phyloP scores from a whole-genome alignment of 2,888 invertebrate species.

The Metopia argyrocephala region DNA sequence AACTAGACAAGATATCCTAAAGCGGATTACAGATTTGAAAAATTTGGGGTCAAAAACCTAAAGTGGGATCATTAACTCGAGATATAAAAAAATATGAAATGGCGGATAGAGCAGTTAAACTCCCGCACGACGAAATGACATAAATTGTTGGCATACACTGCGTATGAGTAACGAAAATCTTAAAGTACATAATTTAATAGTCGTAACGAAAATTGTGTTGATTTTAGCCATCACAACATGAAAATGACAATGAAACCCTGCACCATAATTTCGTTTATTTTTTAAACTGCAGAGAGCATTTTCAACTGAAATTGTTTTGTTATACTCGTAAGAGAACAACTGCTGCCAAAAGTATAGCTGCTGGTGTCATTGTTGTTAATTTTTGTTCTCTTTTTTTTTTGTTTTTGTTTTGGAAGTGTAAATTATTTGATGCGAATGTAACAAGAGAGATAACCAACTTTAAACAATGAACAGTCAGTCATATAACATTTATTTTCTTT shows the following conservation, averaged over 20 bases:
- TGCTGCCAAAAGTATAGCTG: background rate
- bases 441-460: constrained; percentile 25
- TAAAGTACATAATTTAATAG: background rate
- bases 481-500: background rate
- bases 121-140: too few relatives aligned
- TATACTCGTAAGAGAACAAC: too few relatives aligned
- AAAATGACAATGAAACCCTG: background rate
- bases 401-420: background rate
- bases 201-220: background rate
- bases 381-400: background rate
- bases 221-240: background rate
- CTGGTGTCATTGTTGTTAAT: background rate
- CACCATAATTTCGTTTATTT: background rate
- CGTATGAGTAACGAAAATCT: background rate
- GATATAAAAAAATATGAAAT: too few relatives aligned
- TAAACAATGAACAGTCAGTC: background rate
- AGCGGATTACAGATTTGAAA: too few relatives aligned
- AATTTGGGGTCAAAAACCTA: too few relatives aligned
- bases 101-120: too few relatives aligned
- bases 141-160: background rate
- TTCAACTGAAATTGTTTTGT: background rate
- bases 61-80: too few relatives aligned
- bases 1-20: too few relatives aligned
- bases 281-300: background rate
- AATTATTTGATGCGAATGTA: constrained; percentile 30